phyloP scores from a whole-genome alignment of 2,797 vertebrate species.

The Remorina albescens region DNA sequence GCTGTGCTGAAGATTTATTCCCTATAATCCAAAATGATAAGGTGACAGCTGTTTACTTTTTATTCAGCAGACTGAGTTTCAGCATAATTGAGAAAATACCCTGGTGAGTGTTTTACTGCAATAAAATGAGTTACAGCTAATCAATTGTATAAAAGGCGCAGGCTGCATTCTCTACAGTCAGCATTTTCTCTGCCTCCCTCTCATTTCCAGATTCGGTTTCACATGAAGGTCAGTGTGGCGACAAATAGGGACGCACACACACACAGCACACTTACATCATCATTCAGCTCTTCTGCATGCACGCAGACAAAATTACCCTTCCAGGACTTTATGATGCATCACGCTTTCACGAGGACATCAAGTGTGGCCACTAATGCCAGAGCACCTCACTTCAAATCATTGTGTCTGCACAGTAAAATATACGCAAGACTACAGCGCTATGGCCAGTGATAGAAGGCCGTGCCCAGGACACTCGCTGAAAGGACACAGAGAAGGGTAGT shows the following conservation, averaged over 20 bases:
- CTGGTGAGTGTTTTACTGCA: conserved; percentile 67
- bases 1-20: conserved; percentile 47
- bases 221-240: conserved; percentile 77
- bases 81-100: conserved; percentile 70
- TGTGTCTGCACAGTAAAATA: conserved; percentile 17
- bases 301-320: conserved; percentile 45
- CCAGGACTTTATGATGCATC: conserved; percentile 47
- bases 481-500: conserved; percentile 37
- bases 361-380: conserved; percentile 27
- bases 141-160: conserved; percentile 70
- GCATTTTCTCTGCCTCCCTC: conserved; percentile 72
- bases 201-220: conserved; percentile 82
- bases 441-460: conserved; percentile 6
- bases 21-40: conserved; percentile 63
- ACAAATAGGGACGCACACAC: conserved; percentile 56
- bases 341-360: conserved; percentile 28
- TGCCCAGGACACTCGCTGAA: neutral
- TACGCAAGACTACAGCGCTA: conserved; percentile 15
- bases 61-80: conserved; percentile 60
- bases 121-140: conserved; percentile 78
- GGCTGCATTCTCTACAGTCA: conserved; percentile 67
- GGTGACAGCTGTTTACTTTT: conserved; percentile 72
- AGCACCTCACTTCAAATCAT: conserved; percentile 31
- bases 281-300: conserved; percentile 40
- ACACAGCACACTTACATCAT: conserved; percentile 9